Conservation (phyloP, 2,113 vertebrate genomes). For the Ceyx cyanopectus region DNA sequence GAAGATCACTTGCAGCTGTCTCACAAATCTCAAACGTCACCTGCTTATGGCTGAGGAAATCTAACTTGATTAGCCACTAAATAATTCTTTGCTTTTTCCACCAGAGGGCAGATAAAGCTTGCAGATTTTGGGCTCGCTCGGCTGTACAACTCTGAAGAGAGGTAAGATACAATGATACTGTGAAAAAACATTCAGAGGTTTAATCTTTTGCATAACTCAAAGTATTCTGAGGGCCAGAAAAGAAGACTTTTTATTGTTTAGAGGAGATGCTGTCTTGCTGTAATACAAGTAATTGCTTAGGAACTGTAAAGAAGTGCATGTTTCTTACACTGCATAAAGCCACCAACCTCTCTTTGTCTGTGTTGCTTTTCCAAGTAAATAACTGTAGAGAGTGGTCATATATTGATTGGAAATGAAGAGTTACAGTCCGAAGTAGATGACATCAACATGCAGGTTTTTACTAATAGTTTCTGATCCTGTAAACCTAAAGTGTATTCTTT, state of each 20-base stretch:
- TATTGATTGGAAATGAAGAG: background rate
- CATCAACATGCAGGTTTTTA: background rate
- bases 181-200: background rate
- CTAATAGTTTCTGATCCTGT: background rate
- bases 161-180: slow-evolving; percentile 73
- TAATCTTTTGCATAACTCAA: background rate
- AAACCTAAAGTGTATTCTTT: background rate
- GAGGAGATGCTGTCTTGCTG: background rate
- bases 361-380: background rate
- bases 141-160: slow-evolving; percentile 88
- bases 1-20: background rate
- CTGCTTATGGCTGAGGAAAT: background rate
- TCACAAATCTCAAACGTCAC: background rate
- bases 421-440: background rate
- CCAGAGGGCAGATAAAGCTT: slow-evolving; percentile 89
- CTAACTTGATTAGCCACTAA: background rate
- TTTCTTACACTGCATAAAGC: background rate
- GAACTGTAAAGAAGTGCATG: background rate
- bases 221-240: background rate
- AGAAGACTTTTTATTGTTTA: background rate
- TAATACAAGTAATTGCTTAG: background rate
- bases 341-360: background rate
- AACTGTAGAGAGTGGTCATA: background rate
- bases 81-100: slow-evolving; percentile 69
- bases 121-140: slow-evolving; percentile 89